A percentile compares a stretch with the other conserved stretches of the same genome.
Conservation (phyloP, 2,113 vertebrate genomes). For the Rhadina sibilatrix region DNA sequence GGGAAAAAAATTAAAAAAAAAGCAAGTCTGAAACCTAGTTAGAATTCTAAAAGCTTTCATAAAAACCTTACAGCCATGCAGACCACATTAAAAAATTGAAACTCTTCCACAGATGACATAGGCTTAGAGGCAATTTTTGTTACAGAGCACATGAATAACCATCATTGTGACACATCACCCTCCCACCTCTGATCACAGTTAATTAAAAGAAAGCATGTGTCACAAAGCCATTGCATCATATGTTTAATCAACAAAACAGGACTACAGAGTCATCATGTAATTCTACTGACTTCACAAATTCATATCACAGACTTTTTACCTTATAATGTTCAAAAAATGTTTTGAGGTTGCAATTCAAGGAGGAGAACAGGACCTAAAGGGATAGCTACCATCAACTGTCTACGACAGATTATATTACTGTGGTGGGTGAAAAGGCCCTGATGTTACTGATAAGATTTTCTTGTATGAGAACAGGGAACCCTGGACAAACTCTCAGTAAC, state of each 20-base stretch:
- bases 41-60: constrained; percentile 61
- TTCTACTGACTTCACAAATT: background rate
- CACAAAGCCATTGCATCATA: background rate
- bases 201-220: constrained; percentile 44
- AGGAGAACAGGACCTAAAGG: background rate
- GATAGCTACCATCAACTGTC: background rate
- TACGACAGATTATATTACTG: background rate
- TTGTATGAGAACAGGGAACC: background rate
- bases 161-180: constrained; percentile 21
- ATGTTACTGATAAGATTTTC: background rate
- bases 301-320: background rate
- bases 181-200: constrained; percentile 46
- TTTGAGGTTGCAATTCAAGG: background rate
- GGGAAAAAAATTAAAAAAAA: constrained; percentile 48
- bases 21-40: constrained; percentile 48
- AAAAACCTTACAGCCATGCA: constrained; percentile 55
- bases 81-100: constrained; percentile 57
- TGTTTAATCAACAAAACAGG: constrained; percentile 22
- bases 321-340: background rate
- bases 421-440: background rate
- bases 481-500: background rate
- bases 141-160: constrained; percentile 41
- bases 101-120: constrained; percentile 31
- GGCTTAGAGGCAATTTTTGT: constrained; percentile 45
- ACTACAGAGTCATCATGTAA: background rate